phyloP scores from a whole-genome alignment of 2,888 invertebrate species.

The Phalera bucephala region DNA sequence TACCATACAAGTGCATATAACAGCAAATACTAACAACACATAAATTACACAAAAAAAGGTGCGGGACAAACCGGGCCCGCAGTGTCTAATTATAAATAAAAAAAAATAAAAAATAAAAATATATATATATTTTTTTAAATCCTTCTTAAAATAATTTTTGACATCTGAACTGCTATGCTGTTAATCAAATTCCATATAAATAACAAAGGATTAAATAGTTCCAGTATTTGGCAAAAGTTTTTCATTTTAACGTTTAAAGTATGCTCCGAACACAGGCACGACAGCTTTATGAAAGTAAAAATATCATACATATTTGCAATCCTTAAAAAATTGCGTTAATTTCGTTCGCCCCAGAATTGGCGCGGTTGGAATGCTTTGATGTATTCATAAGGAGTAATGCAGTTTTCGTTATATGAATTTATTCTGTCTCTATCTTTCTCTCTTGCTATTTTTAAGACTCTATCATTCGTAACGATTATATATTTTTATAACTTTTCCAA shows the following conservation, averaged over 20 bases:
- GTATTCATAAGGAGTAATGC: slow-evolving; percentile 17
- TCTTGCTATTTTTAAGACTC: not conserved
- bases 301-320: slow-evolving; percentile 52
- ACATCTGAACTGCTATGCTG: no score
- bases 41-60: no score
- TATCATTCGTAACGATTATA: no score
- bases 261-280: slow-evolving; percentile 25
- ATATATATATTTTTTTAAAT: not conserved
- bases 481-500: no score
- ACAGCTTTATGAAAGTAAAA: slow-evolving; percentile 37
- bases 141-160: not conserved
- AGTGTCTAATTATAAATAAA: no score
- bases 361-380: slow-evolving; percentile 61
- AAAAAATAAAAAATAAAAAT: no score
- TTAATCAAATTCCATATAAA: no score
- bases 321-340: slow-evolving; percentile 58
- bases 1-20: no score
- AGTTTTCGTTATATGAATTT: slow-evolving; percentile 4
- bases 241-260: slow-evolving; percentile 9
- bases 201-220: no score
- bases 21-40: no score
- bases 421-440: not conserved
- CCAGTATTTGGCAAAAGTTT: no score
- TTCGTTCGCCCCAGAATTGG: slow-evolving; percentile 46
- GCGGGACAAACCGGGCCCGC: no score